Evolutionary conservation across 2,113 vertebrate genomes (phyloP).

Genomic region (Callocephalon fimbriatum): DNA sequence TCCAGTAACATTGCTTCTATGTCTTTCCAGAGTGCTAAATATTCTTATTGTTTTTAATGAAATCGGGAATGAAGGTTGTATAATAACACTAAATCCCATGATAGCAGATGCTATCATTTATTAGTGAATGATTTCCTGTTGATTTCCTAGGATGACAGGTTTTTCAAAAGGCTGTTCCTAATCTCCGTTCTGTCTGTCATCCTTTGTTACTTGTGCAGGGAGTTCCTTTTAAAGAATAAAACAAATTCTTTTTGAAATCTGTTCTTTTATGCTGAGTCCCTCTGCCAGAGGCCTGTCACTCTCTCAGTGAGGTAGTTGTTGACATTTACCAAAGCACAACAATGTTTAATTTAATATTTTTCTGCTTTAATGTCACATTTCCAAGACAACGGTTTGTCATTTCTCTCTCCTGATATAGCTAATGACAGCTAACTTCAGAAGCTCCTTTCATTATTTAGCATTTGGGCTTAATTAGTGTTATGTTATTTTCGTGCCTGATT

Average conservation of each 20-base stretch:
- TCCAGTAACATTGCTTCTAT: background rate
- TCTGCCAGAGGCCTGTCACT: constrained; percentile 30
- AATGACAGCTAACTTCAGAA: constrained; percentile 21
- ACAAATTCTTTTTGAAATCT: constrained; percentile 35
- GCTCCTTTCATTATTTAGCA: background rate
- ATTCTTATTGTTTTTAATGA: background rate
- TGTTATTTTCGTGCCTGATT: background rate
- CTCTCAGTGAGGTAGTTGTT: constrained; percentile 34
- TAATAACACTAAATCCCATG: background rate
- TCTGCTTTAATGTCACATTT: constrained; percentile 29
- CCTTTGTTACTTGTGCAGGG: constrained; percentile 29
- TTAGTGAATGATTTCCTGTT: constrained; percentile 27
- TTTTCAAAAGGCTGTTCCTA: constrained; percentile 16
- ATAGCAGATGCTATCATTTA: background rate
- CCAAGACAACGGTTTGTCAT: background rate
- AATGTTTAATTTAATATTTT: constrained; percentile 62
- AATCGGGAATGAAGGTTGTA: background rate
- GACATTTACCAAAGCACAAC: constrained; percentile 63
- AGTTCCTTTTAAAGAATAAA: constrained; percentile 53
- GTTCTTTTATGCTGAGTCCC: background rate
- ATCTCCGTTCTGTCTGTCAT: constrained; percentile 45
- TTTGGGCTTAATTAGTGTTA: constrained; percentile 3
- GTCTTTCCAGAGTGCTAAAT: background rate
- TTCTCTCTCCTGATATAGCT: background rate
- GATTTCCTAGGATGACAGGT: background rate